Percentiles rank a stretch among this genome's conserved stretches.
Evolutionary conservation across 2,888 invertebrate species (phyloP).

Genomic region (Metacarcinus magister): DNA sequence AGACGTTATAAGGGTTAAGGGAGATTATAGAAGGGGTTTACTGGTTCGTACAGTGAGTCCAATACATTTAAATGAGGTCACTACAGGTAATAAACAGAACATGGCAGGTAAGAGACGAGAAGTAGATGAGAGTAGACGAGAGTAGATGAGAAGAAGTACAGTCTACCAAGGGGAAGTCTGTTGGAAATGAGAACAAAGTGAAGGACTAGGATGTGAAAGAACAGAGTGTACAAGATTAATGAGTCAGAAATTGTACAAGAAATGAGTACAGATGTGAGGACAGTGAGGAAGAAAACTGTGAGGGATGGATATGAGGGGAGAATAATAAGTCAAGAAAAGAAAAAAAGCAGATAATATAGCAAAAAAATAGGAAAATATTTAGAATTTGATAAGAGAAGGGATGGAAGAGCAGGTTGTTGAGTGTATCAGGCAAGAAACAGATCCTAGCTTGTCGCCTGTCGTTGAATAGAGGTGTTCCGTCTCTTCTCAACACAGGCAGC

Average conservation of each 20-base stretch:
- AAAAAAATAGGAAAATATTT: too few relatives aligned
- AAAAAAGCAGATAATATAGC: background rate
- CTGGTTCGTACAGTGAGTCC: background rate
- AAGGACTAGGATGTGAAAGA: too few relatives aligned
- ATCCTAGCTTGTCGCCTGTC: background rate
- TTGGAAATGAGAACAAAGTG: too few relatives aligned
- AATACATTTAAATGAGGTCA: background rate
- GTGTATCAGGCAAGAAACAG: background rate
- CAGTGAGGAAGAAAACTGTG: background rate
- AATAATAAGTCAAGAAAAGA: background rate
- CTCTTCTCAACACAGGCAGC: background rate
- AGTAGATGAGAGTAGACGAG: background rate
- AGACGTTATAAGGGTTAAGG: background rate
- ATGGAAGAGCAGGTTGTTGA: background rate
- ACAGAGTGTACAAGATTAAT: too few relatives aligned
- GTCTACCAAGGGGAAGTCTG: too few relatives aligned
- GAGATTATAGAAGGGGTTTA: background rate
- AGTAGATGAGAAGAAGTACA: background rate
- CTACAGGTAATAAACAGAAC: background rate
- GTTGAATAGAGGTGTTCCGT: background rate
- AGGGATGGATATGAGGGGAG: background rate
- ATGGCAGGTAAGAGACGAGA: background rate
- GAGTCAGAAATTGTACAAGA: too few relatives aligned
- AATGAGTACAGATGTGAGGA: background rate
- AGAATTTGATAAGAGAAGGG: background rate